These are phyloP conservation scores for Cavia porcellus DNA, from an alignment of 2,113 vertebrate species.

Conservation along the genomic window DNA sequence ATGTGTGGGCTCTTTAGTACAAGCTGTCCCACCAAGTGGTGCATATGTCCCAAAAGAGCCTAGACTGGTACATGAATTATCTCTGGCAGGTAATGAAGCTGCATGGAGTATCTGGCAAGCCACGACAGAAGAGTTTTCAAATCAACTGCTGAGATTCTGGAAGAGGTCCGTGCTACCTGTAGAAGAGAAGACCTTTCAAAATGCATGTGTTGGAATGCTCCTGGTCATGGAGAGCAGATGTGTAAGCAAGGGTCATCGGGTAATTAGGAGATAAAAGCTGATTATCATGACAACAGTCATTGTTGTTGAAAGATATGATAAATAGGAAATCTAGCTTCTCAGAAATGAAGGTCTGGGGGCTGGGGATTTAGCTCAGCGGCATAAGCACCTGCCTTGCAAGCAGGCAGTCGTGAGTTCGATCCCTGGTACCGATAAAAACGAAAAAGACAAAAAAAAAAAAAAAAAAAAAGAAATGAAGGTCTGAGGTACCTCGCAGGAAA, in stretches of 20 bases:
- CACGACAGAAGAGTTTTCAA: slow-evolving; percentile 9
- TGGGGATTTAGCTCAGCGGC: no score
- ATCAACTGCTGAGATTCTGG: neutral
- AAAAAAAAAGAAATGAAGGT: no score
- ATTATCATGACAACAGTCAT: neutral
- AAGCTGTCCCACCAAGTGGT: neutral
- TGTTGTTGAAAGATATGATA: neutral
- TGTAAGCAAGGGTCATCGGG: neutral
- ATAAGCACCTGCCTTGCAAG: no score
- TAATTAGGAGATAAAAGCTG: neutral
- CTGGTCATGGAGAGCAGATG: neutral
- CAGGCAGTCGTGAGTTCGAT: no score
- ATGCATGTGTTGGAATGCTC: neutral
- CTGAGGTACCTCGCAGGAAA: slow-evolving; percentile 36
- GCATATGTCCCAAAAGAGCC: neutral
- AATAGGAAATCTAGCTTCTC: neutral
- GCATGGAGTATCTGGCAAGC: neutral
- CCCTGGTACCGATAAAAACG: no score
- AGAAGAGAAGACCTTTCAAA: neutral
- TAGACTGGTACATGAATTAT: neutral
- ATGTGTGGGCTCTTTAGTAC: neutral
- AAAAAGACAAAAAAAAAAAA: no score
- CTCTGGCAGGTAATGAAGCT: neutral
- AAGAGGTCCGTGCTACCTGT: neutral
- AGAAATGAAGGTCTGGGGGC: no score